Percentiles rank a stretch among this genome's conserved stretches.
phyloP scores from a whole-genome alignment of 2,888 invertebrate species.

The Drosophila niveifrons region DNA sequence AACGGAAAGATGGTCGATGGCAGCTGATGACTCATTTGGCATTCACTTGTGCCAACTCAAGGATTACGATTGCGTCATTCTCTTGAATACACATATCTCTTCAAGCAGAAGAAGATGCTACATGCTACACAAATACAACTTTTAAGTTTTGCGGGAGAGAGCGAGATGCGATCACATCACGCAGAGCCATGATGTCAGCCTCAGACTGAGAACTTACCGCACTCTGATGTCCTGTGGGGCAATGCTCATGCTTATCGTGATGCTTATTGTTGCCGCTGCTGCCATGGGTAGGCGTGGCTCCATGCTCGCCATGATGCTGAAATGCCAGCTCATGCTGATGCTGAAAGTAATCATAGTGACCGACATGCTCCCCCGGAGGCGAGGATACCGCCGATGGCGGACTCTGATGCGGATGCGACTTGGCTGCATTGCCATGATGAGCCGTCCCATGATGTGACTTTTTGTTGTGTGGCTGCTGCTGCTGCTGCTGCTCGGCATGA shows the following conservation, averaged over 20 bases:
- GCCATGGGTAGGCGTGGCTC: slow-evolving; percentile 27
- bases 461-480: slow-evolving; percentile 49
- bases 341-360: slow-evolving; percentile 74
- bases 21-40: slow-evolving; percentile 64
- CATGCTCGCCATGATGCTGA: slow-evolving; percentile 50
- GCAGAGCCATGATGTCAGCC: slow-evolving; percentile 54
- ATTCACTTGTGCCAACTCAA: slow-evolving; percentile 56
- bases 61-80: slow-evolving; percentile 73
- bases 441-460: slow-evolving; percentile 62
- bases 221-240: slow-evolving; percentile 83
- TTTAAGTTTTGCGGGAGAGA: not conserved
- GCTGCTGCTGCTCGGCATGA: slow-evolving; percentile 40
- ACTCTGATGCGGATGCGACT: slow-evolving; percentile 63
- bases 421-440: slow-evolving; percentile 64
- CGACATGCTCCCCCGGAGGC: slow-evolving; percentile 66
- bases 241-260: slow-evolving; percentile 80
- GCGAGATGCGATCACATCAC: slow-evolving; percentile 16
- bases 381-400: slow-evolving; percentile 76
- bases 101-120: not conserved
- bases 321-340: slow-evolving; percentile 69
- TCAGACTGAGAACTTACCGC: slow-evolving; percentile 70
- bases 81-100: slow-evolving; percentile 4
- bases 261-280: slow-evolving; percentile 42
- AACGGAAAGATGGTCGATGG: slow-evolving; percentile 50
- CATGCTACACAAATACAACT: not conserved